These are phyloP conservation scores for Ricordea florida DNA, from an alignment of 92 coral and sea anemone species.

Conservation along the genomic window DNA sequence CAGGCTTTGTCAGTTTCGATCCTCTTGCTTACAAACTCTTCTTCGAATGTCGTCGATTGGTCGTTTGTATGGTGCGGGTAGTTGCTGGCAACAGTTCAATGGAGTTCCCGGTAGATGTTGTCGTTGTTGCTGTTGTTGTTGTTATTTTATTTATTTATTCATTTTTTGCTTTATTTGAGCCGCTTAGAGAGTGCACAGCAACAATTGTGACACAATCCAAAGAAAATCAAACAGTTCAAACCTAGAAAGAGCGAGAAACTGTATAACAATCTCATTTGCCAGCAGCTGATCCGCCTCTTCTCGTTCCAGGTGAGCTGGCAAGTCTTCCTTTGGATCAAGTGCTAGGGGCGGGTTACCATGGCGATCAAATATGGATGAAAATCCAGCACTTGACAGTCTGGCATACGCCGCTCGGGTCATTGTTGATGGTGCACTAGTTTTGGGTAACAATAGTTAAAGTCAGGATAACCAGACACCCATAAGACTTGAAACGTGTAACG, in stretches of 20 bases:
- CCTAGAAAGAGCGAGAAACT: slow-evolving; percentile 97
- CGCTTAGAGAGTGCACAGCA: not conserved
- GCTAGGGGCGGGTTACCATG: slow-evolving; percentile 95
- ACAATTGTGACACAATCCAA: not conserved
- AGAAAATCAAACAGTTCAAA: not conserved
- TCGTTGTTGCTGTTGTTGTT: no score
- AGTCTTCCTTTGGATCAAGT: slow-evolving; percentile 80
- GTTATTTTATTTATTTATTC: no score
- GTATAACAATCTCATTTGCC: slow-evolving; percentile 87
- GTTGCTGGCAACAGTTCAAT: no score
- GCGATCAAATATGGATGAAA: slow-evolving; percentile 86
- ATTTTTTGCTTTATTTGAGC: no score
- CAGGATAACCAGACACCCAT: no score
- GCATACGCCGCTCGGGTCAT: slow-evolving; percentile 95
- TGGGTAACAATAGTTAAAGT: no score
- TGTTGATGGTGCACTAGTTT: slow-evolving; percentile 76
- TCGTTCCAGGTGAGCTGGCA: slow-evolving; percentile 71
- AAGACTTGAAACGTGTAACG: no score
- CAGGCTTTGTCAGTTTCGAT: no score
- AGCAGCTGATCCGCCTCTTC: slow-evolving; percentile 81
- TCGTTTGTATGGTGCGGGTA: no score
- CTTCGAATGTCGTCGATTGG: no score
- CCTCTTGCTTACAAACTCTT: no score
- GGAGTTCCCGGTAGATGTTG: no score
- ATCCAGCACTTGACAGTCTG: slow-evolving; percentile 88